Evolutionary conservation across 2,888 invertebrate species (phyloP).

Genomic region (Meteorus colon): DNA sequence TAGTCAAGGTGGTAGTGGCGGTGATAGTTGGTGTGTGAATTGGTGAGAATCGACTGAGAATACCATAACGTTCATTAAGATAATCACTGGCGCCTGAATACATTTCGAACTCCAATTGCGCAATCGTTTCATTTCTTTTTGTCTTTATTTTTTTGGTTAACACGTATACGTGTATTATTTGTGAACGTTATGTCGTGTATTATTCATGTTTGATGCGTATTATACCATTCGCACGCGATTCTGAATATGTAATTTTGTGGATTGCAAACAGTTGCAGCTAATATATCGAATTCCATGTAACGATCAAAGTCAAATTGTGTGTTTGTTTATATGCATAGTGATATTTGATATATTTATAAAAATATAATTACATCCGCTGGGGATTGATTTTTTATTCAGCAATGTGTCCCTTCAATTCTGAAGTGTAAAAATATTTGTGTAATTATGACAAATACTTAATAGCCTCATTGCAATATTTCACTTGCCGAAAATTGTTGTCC

Average conservation of each 20-base stretch:
- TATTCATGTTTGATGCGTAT: background rate
- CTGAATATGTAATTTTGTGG: background rate
- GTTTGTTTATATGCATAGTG: background rate
- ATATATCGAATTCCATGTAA: background rate
- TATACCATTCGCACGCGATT: background rate
- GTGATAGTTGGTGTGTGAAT: constrained; percentile 23
- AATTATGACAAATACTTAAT: background rate
- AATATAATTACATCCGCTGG: background rate
- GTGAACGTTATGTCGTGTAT: background rate
- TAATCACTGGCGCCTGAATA: constrained; percentile 63
- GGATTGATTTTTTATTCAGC: background rate
- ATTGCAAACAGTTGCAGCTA: background rate
- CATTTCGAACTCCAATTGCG: constrained; percentile 55
- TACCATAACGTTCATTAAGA: constrained; percentile 56
- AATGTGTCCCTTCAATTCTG: background rate
- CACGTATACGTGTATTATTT: constrained; percentile 21
- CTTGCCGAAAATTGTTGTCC: background rate
- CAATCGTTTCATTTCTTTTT: constrained; percentile 30
- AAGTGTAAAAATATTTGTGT: background rate
- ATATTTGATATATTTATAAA: background rate
- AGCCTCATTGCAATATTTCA: background rate
- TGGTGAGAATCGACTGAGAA: constrained; percentile 37
- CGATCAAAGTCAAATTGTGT: background rate
- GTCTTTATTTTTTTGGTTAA: background rate
- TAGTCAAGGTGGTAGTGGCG: constrained; percentile 26